Evolutionary conservation across 2,888 invertebrate species (phyloP).

Genomic region (Phengaris alcon): DNA sequence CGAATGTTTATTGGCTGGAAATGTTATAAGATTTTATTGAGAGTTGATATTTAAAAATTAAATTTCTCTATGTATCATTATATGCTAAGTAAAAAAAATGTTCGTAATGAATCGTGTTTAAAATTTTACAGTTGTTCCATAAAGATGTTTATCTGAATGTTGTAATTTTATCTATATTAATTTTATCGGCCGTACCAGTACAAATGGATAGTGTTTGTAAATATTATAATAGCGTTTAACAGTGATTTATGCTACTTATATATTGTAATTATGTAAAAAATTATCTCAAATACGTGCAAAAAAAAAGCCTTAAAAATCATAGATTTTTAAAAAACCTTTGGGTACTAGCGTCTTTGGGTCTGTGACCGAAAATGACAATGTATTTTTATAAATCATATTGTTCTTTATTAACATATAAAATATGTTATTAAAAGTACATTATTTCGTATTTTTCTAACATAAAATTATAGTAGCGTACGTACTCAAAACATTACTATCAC

Average conservation of each 20-base stretch:
- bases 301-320: constrained; percentile 77
- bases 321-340: constrained; percentile 73
- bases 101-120: constrained; percentile 49
- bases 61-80: constrained; percentile 53
- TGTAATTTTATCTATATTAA: constrained; percentile 57
- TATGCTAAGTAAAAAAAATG: constrained; percentile 47
- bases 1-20: constrained; percentile 49
- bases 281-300: constrained; percentile 71
- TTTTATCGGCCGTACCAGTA: constrained; percentile 74
- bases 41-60: constrained; percentile 58
- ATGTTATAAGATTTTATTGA: constrained; percentile 60
- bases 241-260: constrained; percentile 70
- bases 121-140: constrained; percentile 57
- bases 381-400: constrained; percentile 79
- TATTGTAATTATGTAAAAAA: constrained; percentile 69
- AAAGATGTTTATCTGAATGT: constrained; percentile 61
- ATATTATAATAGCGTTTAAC: constrained; percentile 66
- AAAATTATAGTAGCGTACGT: constrained; percentile 65
- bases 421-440: constrained; percentile 78
- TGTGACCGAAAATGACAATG: constrained; percentile 66
- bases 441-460: constrained; percentile 78
- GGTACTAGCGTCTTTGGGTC: constrained; percentile 73
- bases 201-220: constrained; percentile 69
- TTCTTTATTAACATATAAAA: constrained; percentile 78
- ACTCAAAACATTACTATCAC: constrained; percentile 64